Percentiles rank a stretch among this genome's conserved stretches.
Evolutionary conservation across 2,113 vertebrate genomes (phyloP).

Genomic region (Rhizomys pruinosus): DNA sequence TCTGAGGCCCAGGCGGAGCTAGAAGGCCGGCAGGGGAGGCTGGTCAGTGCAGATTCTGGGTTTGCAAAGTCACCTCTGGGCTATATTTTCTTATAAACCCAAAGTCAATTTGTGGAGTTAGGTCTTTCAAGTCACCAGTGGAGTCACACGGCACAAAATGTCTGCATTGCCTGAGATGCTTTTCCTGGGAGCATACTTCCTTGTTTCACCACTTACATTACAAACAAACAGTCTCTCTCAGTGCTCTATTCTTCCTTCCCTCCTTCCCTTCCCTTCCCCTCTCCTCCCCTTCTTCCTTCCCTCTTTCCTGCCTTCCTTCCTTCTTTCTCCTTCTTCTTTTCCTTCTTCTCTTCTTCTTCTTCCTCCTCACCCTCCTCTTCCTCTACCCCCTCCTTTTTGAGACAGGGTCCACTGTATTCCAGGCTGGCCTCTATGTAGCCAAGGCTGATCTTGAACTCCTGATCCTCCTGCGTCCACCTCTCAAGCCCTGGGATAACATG

Average conservation of each 20-base stretch:
- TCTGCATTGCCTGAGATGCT: no score
- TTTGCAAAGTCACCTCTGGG: not conserved
- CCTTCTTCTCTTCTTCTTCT: not conserved
- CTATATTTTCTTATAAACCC: not conserved
- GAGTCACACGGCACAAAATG: fast-evolving
- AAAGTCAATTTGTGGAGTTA: fast-evolving
- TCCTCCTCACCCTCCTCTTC: no score
- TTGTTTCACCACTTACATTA: no score
- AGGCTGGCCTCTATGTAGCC: no score
- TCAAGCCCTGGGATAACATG: no score
- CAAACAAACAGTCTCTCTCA: not conserved
- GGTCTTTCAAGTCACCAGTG: fast-evolving
- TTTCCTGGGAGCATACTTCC: not conserved
- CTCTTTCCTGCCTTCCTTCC: not conserved
- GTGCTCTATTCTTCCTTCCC: not conserved
- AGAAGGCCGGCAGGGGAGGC: fast-evolving
- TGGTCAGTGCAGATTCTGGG: not conserved
- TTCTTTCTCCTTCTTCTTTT: fast-evolving
- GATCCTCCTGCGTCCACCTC: no score
- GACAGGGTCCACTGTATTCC: no score
- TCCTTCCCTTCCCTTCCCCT: not conserved
- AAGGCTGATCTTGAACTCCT: no score
- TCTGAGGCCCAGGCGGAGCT: not conserved
- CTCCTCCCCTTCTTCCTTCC: not conserved
- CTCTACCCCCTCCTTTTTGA: no score